A percentile compares a stretch with the other conserved stretches of the same genome.
Conservation (phyloP, 2,888 invertebrate species). For the Ceriagrion tenellum region DNA sequence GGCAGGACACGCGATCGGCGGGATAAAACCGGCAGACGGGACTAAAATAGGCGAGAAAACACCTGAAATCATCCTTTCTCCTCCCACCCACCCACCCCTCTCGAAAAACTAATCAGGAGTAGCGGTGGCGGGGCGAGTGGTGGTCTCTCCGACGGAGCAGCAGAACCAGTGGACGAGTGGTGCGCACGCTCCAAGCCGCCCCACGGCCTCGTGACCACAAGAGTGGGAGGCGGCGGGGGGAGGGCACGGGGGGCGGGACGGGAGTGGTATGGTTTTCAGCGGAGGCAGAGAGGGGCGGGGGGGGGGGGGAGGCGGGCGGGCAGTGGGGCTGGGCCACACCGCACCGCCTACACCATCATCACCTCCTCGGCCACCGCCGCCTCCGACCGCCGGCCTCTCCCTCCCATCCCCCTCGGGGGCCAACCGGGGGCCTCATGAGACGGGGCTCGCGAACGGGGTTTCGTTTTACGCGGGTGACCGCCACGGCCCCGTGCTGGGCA, state of each 20-base stretch:
- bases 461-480: constrained; percentile 52
- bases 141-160: neutral
- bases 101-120: neutral
- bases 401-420: neutral
- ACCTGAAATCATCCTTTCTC: neutral
- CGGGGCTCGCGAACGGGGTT: neutral
- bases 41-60: constrained; percentile 10
- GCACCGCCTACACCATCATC: constrained; percentile 22
- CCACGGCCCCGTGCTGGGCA: constrained; percentile 61
- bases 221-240: neutral
- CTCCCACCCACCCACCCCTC: neutral
- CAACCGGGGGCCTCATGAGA: neutral
- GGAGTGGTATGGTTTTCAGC: neutral
- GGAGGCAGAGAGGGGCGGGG: neutral
- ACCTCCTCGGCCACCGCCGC: constrained; percentile 20
- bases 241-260: neutral
- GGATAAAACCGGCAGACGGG: neutral
- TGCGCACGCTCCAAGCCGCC: neutral
- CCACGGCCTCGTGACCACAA: neutral
- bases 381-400: neutral
- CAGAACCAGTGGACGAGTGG: neutral
- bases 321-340: neutral
- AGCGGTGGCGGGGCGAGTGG: neutral
- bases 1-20: neutral
- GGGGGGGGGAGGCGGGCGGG: too few species aligned